Evolutionary conservation across 37 sponge, comb jelly and placozoan genomes (phyloP), one percentile per base, ranked within the genome.

Genomic region (Geodia barretti): DNA sequence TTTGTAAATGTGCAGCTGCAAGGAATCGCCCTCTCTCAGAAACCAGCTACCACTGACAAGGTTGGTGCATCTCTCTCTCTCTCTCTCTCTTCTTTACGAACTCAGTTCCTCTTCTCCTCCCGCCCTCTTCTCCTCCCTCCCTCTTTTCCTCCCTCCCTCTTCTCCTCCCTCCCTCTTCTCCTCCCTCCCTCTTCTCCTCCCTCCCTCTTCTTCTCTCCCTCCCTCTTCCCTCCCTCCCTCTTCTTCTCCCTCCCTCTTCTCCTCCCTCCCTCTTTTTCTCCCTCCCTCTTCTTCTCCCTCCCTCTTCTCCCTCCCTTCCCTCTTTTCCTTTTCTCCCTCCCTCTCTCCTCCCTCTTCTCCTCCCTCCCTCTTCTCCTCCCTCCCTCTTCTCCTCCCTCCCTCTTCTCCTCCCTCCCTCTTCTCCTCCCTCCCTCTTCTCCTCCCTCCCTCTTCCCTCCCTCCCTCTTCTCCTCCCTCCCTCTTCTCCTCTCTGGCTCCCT

Each of bases 11-110:
- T 63, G 43, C 65, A 87, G 72, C 60, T 87, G 65, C 67, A 73
- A 34, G 73, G 77, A 32, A 39, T 85, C 21, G 79, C 72, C 24
- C 72, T 74, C 4, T 73, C 83, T 29, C 29, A 35, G 60, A 62
- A 73, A 29, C 82, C 82, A 28, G 34, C 31, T 21, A 72, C 63
- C 0, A 59, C 31, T 23, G 35, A 47, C 25, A 81, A 81, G 73
- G 82, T 81, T 38, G 24, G 39, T 78, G 34, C 25, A 39, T 26
- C 1, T 78, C 1, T 59, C 23, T 23, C 11, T 9, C 8, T 70
- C 37, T 23, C 32, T 4, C 39, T 4, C 32, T 9, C 39, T 9
- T 21, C 37, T 28, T 32, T n/a, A n/a, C n/a, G 32, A 37, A 34
- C 64, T n/a, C 25, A 39, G 24, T 2, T 78, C 1, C 14, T 28